These are phyloP conservation scores for Tortricodes alternella DNA, from an alignment of 2,888 invertebrate species.

Conservation along the genomic window DNA sequence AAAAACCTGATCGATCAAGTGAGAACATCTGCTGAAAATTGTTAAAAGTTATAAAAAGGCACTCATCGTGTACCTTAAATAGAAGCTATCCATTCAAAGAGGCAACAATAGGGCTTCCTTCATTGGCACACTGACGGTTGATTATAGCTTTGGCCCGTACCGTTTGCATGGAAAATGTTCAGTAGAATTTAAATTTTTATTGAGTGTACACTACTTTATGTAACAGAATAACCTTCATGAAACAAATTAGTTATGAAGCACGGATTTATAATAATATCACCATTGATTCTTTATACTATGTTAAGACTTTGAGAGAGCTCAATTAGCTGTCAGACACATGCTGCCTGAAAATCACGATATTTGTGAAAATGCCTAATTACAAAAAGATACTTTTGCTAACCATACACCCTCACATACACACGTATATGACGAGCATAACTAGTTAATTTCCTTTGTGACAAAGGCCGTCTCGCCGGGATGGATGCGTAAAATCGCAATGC, in stretches of 20 bases:
- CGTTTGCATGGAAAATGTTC: conserved; percentile 49
- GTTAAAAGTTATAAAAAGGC: conserved; percentile 72
- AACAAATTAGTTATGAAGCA: too few species aligned
- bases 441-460: conserved; percentile 83
- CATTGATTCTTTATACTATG: too few species aligned
- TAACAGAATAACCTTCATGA: too few species aligned
- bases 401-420: conserved; percentile 55
- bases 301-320: too few species aligned
- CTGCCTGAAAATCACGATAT: too few species aligned
- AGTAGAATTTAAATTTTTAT: too few species aligned
- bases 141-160: conserved; percentile 62
- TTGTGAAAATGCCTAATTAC: too few species aligned
- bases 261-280: too few species aligned
- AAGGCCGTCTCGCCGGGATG: conserved; percentile 76
- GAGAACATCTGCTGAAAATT: conserved; percentile 79
- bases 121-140: conserved; percentile 81
- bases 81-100: conserved; percentile 80
- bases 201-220: too few species aligned
- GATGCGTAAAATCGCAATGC: conserved; percentile 81
- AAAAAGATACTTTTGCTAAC: conserved; percentile 42
- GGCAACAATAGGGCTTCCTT: conserved; percentile 79
- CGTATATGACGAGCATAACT: conserved; percentile 62
- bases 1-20: conserved; percentile 71
- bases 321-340: too few species aligned
- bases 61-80: conserved; percentile 74